These are phyloP conservation scores for Elmis aenea DNA, from an alignment of 2,888 invertebrate genomes.

Conservation along the genomic window DNA sequence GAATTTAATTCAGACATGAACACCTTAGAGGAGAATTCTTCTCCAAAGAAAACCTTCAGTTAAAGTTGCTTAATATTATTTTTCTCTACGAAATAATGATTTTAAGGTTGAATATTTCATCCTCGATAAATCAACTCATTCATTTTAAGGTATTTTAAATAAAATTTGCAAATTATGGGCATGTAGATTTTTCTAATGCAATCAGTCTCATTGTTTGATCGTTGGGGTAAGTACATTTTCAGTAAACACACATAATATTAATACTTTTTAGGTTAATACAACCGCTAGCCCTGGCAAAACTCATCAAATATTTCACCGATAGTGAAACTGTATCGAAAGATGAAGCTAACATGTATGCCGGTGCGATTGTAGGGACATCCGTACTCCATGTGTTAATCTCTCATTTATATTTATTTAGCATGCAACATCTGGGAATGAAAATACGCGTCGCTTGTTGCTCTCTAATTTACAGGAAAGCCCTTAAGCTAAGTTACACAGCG, in stretches of 20 bases:
- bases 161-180: not conserved
- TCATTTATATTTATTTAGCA: slow-evolving; percentile 83
- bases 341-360: slow-evolving; percentile 72
- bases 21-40: no score
- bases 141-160: not conserved
- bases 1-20: no score
- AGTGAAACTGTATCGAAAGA: slow-evolving; percentile 24
- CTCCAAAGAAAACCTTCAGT: no score
- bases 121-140: no score
- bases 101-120: no score
- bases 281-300: slow-evolving; percentile 47
- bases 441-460: slow-evolving; percentile 76
- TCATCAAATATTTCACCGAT: slow-evolving; percentile 58
- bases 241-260: no score
- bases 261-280: slow-evolving; percentile 19
- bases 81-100: no score
- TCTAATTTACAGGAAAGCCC: slow-evolving; percentile 70
- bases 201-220: no score
- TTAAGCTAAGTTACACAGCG: slow-evolving; percentile 70
- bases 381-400: slow-evolving; percentile 60
- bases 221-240: no score
- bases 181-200: not conserved
- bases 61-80: no score
- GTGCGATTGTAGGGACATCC: slow-evolving; percentile 65
- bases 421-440: slow-evolving; percentile 78